phyloP scores from a whole-genome alignment of 2,113 vertebrate species.

The Cyphotilapia sp. region DNA sequence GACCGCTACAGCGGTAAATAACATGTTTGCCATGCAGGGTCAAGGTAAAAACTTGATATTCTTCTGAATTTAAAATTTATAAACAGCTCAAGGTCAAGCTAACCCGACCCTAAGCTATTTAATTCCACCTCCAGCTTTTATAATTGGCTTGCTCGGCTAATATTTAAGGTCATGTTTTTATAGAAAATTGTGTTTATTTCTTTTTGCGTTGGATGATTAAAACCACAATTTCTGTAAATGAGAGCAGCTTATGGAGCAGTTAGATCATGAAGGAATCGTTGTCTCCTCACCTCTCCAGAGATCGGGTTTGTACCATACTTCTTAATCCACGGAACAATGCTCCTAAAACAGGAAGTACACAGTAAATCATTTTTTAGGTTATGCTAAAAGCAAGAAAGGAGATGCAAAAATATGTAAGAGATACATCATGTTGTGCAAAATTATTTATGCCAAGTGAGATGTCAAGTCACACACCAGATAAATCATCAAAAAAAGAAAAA shows the following conservation, averaged over 20 bases:
- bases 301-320: conserved; percentile 91
- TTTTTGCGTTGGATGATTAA: background rate
- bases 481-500: background rate
- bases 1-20: background rate
- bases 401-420: background rate
- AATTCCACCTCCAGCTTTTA: background rate
- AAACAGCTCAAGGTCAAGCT: background rate
- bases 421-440: background rate
- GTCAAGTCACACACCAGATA: background rate
- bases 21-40: rapidly evolving
- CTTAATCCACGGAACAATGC: conserved; percentile 96
- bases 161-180: background rate
- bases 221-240: background rate
- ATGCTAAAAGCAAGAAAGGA: background rate
- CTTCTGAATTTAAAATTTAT: background rate
- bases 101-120: background rate
- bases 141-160: rapidly evolving
- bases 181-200: background rate
- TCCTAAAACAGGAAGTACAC: conserved; percentile 65
- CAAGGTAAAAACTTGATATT: rapidly evolving
- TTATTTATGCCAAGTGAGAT: background rate
- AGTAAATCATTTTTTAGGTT: background rate
- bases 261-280: background rate
- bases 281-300: conserved; percentile 83
- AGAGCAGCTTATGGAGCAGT: background rate